These are phyloP conservation scores for Cathartes aura DNA, from an alignment of 2,113 vertebrate species.

Conservation along the genomic window DNA sequence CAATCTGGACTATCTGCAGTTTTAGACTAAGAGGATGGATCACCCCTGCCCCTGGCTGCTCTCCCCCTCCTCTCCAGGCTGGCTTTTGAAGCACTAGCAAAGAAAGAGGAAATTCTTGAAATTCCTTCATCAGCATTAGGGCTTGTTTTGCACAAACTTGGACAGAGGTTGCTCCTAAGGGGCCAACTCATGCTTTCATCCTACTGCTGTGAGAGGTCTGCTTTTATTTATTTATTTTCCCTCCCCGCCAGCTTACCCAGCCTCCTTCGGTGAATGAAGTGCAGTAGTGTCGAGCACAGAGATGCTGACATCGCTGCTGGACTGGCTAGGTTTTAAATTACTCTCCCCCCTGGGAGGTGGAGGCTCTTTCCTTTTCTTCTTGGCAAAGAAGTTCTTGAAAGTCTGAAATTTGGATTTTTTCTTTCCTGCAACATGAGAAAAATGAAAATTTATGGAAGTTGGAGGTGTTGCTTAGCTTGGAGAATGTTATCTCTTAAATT, in stretches of 20 bases:
- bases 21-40: background rate
- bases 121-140: conserved; percentile 64
- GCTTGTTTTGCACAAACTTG: conserved; percentile 60
- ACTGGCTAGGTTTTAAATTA: conserved; percentile 79
- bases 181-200: conserved; percentile 28
- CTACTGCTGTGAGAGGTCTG: background rate
- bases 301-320: conserved; percentile 79
- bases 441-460: background rate
- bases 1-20: background rate
- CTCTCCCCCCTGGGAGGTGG: conserved; percentile 41
- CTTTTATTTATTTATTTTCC: background rate
- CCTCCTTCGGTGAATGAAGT: conserved; percentile 59
- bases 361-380: conserved; percentile 88
- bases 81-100: conserved; percentile 20
- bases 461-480: background rate
- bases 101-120: conserved; percentile 69
- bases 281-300: conserved; percentile 56
- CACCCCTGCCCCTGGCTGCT: background rate
- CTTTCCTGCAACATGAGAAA: conserved; percentile 80
- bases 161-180: conserved; percentile 16
- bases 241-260: conserved; percentile 77
- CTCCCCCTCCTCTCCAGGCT: background rate
- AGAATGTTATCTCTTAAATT: background rate
- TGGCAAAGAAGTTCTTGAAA: conserved; percentile 89
- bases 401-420: conserved; percentile 94